Base-by-base conservation (phyloP, 2,888 invertebrate genomes). In the Kryphioiulus occultus region DNA sequence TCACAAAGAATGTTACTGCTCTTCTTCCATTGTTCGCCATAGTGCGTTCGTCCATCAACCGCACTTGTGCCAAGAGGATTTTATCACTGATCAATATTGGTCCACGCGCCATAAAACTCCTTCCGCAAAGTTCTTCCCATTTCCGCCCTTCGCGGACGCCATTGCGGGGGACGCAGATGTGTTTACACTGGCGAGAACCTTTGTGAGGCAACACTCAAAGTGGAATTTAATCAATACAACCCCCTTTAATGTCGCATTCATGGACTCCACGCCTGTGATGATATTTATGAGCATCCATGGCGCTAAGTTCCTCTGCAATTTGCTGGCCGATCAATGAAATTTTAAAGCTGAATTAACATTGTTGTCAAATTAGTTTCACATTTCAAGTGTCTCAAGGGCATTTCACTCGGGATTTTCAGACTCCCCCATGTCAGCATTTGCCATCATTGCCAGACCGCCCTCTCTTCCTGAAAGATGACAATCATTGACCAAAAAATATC, bases 1-100 rank as follows among this genome's bases (percentile, higher is more conserved):
- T 78, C 78, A 4, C 30, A 30, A 30, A 53, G 15, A 30, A 30
- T 78, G 78, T 15, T 78, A 78, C 78, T 9, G 78, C 15, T 0
- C 78, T 78, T 78, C 78, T 12, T 12, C 78, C 78, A 30, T 78
- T 78, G 78, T 78, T 26, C 78, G 26, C 15, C 26, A 78, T 30
- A 78, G 78, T 78, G 78, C 30, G 78, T 78, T 30, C 26, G 78
- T 78, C 78, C 78, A 78, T 78, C 78, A 78, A 78, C 78, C 30
- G 78, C 78, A 78, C 78, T 78, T 78, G 78, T 78, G 78, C 78
- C 78, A 78, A 78, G 78, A 78, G 78, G 78, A 78, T 78, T 78
- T 78, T 78, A 78, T 78, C 78, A 26, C 78, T 78, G 78, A 78
- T 78, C 78, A 78, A 78, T 78, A 78, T 78, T 78, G 78, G 78